Percentiles rank a stretch among this genome's conserved stretches.
These are phyloP conservation scores for Trinectes maculatus DNA, from an alignment of 2,113 vertebrate genomes.

Conservation along the genomic window DNA sequence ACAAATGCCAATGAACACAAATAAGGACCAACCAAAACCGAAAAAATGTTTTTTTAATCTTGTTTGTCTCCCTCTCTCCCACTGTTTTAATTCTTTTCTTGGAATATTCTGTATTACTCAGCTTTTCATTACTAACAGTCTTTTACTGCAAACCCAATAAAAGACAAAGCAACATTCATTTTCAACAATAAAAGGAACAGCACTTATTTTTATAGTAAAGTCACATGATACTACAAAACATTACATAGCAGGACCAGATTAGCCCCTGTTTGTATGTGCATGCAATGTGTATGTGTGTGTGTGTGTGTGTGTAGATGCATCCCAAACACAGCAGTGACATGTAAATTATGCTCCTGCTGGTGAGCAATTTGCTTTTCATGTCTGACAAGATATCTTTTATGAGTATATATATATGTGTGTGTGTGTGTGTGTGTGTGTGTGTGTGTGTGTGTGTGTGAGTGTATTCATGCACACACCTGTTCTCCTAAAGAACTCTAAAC, in stretches of 20 bases:
- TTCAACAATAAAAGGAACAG: not conserved
- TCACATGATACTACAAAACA: not conserved
- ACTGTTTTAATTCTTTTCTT: not conserved
- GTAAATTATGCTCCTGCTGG: slow-evolving; percentile 34
- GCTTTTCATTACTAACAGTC: not conserved
- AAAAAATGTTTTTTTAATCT: no score
- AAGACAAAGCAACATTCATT: not conserved
- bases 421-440: no score
- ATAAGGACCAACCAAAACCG: no score
- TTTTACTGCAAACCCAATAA: not conserved
- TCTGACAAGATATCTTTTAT: slow-evolving; percentile 9
- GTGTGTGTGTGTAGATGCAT: not conserved
- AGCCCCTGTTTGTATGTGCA: not conserved
- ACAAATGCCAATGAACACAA: no score
- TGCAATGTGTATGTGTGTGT: not conserved
- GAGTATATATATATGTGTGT: not conserved
- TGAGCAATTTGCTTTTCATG: slow-evolving; percentile 38
- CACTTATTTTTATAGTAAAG: not conserved
- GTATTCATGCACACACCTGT: no score
- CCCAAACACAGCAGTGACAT: not conserved
- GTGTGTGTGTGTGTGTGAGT: no score
- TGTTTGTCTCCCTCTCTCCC: not conserved
- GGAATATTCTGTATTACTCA: not conserved
- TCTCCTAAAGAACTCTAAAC: no score
- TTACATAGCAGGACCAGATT: not conserved